A percentile compares a stretch with the other conserved stretches of the same genome.
These are phyloP conservation scores for Ditylenchus weischeri DNA, from an alignment of 2,888 invertebrate genomes.

Conservation along the genomic window DNA sequence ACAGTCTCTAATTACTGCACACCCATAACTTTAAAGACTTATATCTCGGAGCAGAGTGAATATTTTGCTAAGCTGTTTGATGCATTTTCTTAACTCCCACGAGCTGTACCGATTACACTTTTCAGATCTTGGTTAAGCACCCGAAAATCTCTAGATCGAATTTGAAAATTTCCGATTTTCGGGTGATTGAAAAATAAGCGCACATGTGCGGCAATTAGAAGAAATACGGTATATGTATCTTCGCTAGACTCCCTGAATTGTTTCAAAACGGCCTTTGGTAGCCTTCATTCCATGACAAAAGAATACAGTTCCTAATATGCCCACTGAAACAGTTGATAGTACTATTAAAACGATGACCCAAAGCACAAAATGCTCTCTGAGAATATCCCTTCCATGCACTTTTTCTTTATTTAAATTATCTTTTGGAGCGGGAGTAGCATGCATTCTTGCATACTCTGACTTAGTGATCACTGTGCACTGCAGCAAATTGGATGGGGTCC, in stretches of 20 bases:
- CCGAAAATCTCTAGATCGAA: too few relatives aligned
- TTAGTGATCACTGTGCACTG: constrained; percentile 43
- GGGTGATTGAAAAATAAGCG: too few relatives aligned
- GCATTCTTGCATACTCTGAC: constrained; percentile 32
- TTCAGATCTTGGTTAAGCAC: too few relatives aligned
- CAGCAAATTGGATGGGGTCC: constrained; percentile 49
- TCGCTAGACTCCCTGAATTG: constrained; percentile 32
- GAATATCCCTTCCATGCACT: constrained; percentile 29
- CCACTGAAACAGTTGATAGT: constrained; percentile 27
- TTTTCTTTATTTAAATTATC: constrained; percentile 13
- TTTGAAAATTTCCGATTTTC: too few relatives aligned
- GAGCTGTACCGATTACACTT: too few relatives aligned
- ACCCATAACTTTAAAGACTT: too few relatives aligned
- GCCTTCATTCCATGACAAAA: constrained; percentile 47
- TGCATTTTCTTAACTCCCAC: too few relatives aligned
- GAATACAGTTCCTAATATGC: constrained; percentile 46
- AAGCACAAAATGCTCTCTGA: constrained; percentile 25
- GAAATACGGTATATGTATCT: not conserved
- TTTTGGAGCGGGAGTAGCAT: constrained; percentile 1
- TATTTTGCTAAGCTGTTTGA: too few relatives aligned
- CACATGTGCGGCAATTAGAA: too few relatives aligned
- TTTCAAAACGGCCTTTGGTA: constrained; percentile 51
- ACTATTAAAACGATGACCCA: constrained; percentile 25
- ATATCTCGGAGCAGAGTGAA: too few relatives aligned
- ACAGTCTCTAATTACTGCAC: too few relatives aligned